Evolutionary conservation across 2,888 invertebrate genomes (phyloP).

Genomic region (Agriopis aurantiaria): DNA sequence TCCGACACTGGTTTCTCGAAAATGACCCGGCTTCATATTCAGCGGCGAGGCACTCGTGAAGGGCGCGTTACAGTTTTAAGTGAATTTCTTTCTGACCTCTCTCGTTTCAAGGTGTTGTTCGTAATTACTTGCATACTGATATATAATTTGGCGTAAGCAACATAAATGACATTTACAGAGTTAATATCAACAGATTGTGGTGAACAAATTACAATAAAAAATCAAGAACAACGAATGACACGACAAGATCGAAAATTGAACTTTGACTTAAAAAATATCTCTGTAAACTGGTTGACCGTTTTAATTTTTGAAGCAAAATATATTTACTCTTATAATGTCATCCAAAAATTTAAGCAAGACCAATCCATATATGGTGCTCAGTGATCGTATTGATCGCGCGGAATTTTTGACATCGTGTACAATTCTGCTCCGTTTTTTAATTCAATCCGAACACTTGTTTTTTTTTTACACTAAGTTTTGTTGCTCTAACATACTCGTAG

Average conservation of each 20-base stretch:
- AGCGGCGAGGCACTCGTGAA: constrained; percentile 71
- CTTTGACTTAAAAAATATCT: constrained; percentile 28
- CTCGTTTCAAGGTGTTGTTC: constrained; percentile 81
- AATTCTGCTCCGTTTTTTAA: neutral
- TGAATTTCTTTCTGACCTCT: constrained; percentile 86
- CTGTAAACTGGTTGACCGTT: constrained; percentile 7
- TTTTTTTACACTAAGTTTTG: neutral
- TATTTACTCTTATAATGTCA: constrained; percentile 12
- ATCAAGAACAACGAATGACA: constrained; percentile 35
- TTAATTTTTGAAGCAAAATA: constrained; percentile 10
- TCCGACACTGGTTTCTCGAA: constrained; percentile 84
- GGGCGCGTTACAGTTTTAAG: constrained; percentile 85
- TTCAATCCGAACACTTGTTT: neutral
- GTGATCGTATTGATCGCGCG: neutral
- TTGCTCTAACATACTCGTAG: no score
- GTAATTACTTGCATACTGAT: constrained; percentile 76
- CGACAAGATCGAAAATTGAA: constrained; percentile 35
- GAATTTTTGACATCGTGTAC: neutral
- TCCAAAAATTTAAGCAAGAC: constrained; percentile 5
- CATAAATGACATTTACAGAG: constrained; percentile 76
- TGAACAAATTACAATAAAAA: constrained; percentile 46
- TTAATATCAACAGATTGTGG: constrained; percentile 50
- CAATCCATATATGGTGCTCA: constrained; percentile 15
- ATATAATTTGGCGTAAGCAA: constrained; percentile 80
- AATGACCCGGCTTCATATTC: constrained; percentile 83